Percentiles rank a stretch among this genome's conserved stretches.
phyloP scores from a whole-genome alignment of 2,113 vertebrate species.

The Hypanus sabinus region DNA sequence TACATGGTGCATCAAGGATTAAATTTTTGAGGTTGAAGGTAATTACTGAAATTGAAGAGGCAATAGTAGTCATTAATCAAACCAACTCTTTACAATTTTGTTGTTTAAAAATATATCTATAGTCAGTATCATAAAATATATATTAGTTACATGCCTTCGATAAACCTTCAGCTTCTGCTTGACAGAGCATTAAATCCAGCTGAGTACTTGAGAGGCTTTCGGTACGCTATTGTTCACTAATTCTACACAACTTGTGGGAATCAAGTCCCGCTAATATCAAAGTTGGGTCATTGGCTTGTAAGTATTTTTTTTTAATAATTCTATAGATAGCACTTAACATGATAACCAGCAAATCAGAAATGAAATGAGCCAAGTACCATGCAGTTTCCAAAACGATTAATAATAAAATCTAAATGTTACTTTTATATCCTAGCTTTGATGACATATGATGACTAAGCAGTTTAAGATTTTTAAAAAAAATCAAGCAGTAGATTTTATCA shows the following conservation, averaged over 20 bases:
- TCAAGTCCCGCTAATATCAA: background rate
- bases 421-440: background rate
- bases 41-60: background rate
- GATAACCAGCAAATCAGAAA: background rate
- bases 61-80: background rate
- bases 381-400: background rate
- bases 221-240: background rate
- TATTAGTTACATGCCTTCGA: background rate
- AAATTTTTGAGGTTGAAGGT: background rate
- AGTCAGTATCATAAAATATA: background rate
- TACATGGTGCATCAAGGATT: background rate
- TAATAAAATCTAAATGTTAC: background rate
- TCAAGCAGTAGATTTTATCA: background rate
- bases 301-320: background rate
- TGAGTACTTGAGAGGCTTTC: background rate
- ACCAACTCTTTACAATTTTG: background rate
- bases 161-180: background rate
- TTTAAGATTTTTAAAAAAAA: background rate
- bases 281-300: background rate
- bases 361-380: background rate
- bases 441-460: background rate
- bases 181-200: background rate
- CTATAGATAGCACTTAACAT: background rate
- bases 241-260: background rate
- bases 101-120: background rate